Evolutionary conservation across 2,888 invertebrate species (phyloP).

Genomic region (Mythimna loreyi): DNA sequence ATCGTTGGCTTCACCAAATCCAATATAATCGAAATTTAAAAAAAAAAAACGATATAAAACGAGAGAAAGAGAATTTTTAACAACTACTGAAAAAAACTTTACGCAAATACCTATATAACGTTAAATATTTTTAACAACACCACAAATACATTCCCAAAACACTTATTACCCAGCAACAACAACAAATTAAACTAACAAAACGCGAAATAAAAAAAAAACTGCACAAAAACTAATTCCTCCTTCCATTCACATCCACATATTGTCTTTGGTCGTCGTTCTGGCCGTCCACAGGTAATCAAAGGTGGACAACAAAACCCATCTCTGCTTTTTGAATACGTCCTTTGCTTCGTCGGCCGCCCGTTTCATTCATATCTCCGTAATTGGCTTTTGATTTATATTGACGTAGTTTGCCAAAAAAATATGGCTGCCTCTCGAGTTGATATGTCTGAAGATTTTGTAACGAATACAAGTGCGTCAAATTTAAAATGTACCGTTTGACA

Average conservation of each 20-base stretch:
- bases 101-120: too few species aligned
- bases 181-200: constrained; percentile 51
- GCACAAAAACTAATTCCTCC: constrained; percentile 69
- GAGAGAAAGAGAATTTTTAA: too few species aligned
- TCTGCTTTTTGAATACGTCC: constrained; percentile 83
- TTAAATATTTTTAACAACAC: background rate
- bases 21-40: too few species aligned
- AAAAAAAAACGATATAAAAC: too few species aligned
- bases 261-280: constrained; percentile 73
- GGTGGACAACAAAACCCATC: constrained; percentile 86
- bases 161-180: constrained; percentile 12
- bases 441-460: constrained; percentile 4
- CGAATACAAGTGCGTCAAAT: too few species aligned
- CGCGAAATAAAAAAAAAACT: constrained; percentile 48
- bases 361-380: constrained; percentile 83
- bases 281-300: constrained; percentile 85
- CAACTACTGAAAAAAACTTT: too few species aligned
- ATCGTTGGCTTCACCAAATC: too few species aligned
- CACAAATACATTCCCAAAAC: background rate
- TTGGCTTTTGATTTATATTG: constrained; percentile 86
- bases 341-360: constrained; percentile 75
- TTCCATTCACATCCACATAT: constrained; percentile 70
- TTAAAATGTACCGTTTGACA: too few species aligned
- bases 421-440: background rate
- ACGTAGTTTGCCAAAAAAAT: constrained; percentile 47